Base-by-base conservation (phyloP, 2,888 invertebrate genomes). In the Epinotia nisella region DNA sequence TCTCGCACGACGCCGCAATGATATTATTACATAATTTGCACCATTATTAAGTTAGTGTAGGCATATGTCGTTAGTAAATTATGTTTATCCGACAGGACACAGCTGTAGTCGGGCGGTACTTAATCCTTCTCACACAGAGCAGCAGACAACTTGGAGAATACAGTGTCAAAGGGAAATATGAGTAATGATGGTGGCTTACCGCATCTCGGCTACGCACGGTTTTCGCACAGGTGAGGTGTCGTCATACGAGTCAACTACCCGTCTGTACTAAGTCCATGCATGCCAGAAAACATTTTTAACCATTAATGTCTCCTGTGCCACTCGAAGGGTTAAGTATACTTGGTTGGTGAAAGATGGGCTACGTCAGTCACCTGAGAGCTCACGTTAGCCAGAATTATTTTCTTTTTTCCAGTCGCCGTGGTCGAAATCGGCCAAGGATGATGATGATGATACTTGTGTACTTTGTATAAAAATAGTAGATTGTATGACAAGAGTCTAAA, bases 41-140 rank as follows among this genome's bases (percentile, higher is more conserved):
- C 81, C 81, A 84, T 86, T 85, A 89, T 86, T 85, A 85, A 86
- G 85, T 87, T 88, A 87, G 83, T 86, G 85, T 85, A 82, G 85
- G 86, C 87, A 89, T 85, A 87, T 86, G 88, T 87, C 87, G 85
- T 88, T 89, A 87, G 87, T 90, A 87, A 88, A 88, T 90, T 88
- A 89, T 88, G 88, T 89, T 89, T 87, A 90, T 88, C 87, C 88
- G 85, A 85, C 88, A 87, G 85, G 85, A 82, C 89, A 82, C 90
- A 90, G 88, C 87, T 90, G 90, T 82, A 85, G 80, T 77, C 78
- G 82, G 83, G 82, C 82, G 84, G 83, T 83, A 84, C 84, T 87
- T 89, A 90, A 90, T 89, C 87, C 88, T 82, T 78, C 85, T 80
- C 83, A 83, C 80, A 81, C 81, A 82, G 80, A 79, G 83, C 78